These are phyloP conservation scores for Hemicrepidius hirtus DNA, from an alignment of 2,888 invertebrate species.

Conservation along the genomic window DNA sequence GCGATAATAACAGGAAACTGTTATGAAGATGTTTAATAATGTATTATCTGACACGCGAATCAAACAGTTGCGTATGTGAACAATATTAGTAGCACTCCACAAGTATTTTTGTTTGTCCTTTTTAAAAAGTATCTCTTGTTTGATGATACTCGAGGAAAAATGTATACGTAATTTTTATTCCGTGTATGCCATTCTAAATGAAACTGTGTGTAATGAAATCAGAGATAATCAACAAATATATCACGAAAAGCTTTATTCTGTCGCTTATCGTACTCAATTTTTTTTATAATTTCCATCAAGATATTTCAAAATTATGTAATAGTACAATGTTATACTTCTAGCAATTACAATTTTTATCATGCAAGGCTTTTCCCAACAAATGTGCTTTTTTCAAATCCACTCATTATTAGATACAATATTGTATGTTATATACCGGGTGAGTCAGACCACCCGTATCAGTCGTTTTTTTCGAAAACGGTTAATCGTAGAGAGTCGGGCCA, in stretches of 20 bases:
- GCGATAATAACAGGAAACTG: conserved; percentile 54
- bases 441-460: too few species aligned
- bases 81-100: not conserved
- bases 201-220: conserved; percentile 28
- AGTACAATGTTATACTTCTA: conserved; percentile 13
- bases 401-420: too few species aligned
- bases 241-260: conserved; percentile 25
- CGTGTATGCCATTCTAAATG: conserved; percentile 5
- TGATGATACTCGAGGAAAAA: conserved; percentile 23
- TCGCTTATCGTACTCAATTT: conserved; percentile 10
- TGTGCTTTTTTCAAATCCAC: too few species aligned
- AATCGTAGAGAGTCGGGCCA: too few species aligned
- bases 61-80: conserved; percentile 11
- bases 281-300: conserved; percentile 14
- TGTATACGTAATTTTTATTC: not conserved
- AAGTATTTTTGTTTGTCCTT: conserved; percentile 32
- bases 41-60: conserved; percentile 57
- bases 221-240: conserved; percentile 27
- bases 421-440: too few species aligned
- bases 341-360: conserved; percentile 17
- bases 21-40: conserved; percentile 58
- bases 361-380: conserved; percentile 7
- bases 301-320: conserved; percentile 28
- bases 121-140: conserved; percentile 20
- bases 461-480: too few species aligned